Conservation (phyloP, 2,113 vertebrate species). For the Haplochromis vanheusdeni region DNA sequence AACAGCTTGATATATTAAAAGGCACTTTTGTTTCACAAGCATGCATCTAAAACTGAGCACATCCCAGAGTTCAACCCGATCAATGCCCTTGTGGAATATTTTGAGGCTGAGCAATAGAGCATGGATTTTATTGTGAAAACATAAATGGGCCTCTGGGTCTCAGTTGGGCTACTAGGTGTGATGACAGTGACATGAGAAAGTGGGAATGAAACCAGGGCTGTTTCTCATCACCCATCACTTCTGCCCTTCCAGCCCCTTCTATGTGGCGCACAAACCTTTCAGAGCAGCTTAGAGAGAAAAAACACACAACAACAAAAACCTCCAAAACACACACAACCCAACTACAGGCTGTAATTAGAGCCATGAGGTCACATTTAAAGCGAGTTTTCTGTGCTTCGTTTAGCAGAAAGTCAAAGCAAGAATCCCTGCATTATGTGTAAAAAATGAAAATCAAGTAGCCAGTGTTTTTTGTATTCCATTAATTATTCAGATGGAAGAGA, state of each 20-base stretch:
- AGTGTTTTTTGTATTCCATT: constrained; percentile 1
- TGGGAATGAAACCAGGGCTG: background rate
- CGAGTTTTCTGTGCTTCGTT: constrained; percentile 24
- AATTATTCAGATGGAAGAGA: constrained; percentile 26
- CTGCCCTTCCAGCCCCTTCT: background rate
- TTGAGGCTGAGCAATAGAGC: background rate
- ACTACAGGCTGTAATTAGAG: constrained; percentile 31
- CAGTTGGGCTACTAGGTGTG: background rate
- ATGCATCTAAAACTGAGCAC: background rate
- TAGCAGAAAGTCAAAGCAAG: constrained; percentile 19
- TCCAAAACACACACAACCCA: background rate
- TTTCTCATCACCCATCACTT: constrained; percentile 29
- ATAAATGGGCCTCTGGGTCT: background rate
- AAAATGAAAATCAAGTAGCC: constrained; percentile 15
- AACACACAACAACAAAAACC: background rate
- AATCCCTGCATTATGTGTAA: constrained; percentile 26
- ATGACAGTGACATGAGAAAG: background rate
- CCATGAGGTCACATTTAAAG: constrained; percentile 36
- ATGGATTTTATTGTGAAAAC: constrained; percentile 12
- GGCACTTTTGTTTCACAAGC: background rate
- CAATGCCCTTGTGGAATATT: background rate
- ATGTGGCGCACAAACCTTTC: constrained; percentile 8
- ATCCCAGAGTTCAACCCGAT: background rate
- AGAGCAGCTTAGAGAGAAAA: background rate
- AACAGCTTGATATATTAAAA: background rate